Evolutionary conservation across 1,140 invertebrate genomes (phyloP).

Genomic region (Paralvinella palmiformis): DNA sequence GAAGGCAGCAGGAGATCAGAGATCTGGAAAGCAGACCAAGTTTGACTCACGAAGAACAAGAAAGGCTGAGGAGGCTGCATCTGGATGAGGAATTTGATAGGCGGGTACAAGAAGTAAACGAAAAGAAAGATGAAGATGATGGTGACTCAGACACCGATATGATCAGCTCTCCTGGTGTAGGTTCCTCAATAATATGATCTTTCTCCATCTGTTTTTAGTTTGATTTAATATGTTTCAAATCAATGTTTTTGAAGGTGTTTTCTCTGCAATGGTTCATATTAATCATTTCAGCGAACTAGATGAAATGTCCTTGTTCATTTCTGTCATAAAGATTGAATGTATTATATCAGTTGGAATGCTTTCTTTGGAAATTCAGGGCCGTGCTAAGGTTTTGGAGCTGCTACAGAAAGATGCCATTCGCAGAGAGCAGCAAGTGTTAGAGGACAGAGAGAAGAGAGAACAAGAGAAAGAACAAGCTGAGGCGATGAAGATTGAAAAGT

Average conservation of each 20-base stretch:
- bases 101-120: constrained; percentile 34
- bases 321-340: no score
- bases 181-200: neutral
- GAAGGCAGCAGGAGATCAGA: constrained; percentile 37
- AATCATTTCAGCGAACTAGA: no score
- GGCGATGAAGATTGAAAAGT: constrained; percentile 1
- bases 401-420: constrained; percentile 38
- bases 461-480: neutral
- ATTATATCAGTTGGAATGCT: no score
- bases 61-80: constrained; percentile 36
- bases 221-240: no score
- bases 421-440: constrained; percentile 25
- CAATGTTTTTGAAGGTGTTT: no score
- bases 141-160: constrained; percentile 11
- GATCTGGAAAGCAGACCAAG: constrained; percentile 36
- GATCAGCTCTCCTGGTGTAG: neutral
- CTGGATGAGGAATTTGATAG: constrained; percentile 47
- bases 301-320: no score
- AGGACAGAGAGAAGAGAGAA: constrained; percentile 2
- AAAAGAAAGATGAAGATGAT: constrained; percentile 39
- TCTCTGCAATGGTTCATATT: no score
- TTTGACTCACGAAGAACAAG: constrained; percentile 39
- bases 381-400: constrained; percentile 30
- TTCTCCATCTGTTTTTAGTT: constrained; percentile 3
- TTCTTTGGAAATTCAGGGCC: constrained; percentile 22